These are phyloP conservation scores for Grammomys surdaster DNA, from an alignment of 2,113 vertebrate genomes.

Conservation along the genomic window DNA sequence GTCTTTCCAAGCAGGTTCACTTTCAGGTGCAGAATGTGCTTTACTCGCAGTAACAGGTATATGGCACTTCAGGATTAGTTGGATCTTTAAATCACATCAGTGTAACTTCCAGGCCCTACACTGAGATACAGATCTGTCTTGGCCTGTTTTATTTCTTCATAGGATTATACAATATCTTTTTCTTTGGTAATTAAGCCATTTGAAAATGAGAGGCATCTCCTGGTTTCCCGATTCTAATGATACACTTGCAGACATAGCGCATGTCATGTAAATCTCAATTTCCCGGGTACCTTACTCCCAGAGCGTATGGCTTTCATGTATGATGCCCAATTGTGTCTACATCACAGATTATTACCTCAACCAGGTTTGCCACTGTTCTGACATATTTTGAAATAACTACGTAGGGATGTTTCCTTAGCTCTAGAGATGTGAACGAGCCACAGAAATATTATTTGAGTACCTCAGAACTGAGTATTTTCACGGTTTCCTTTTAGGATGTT, in stretches of 20 bases:
- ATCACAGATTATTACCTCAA: background rate
- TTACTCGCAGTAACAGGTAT: background rate
- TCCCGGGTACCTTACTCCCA: constrained; percentile 40
- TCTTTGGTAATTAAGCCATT: constrained; percentile 26
- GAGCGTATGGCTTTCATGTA: background rate
- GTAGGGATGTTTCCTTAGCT: constrained; percentile 60
- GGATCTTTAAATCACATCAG: constrained; percentile 51
- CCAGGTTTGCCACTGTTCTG: constrained; percentile 31
- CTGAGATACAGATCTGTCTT: constrained; percentile 16
- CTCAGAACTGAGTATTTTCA: constrained; percentile 56
- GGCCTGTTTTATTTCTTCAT: background rate
- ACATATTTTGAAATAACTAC: constrained; percentile 30
- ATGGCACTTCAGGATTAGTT: background rate
- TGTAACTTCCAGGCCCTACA: background rate
- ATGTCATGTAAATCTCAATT: background rate
- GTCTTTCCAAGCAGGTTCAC: constrained; percentile 58
- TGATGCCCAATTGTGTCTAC: constrained; percentile 13
- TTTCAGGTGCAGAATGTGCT: constrained; percentile 58
- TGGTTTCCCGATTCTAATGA: background rate
- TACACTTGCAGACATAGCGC: background rate
- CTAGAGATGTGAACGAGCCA: background rate
- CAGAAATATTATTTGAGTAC: background rate
- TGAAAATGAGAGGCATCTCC: constrained; percentile 34
- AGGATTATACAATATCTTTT: background rate
- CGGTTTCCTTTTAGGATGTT: constrained; percentile 74